phyloP scores from a whole-genome alignment of 2,888 invertebrate species.

The Ectropis crepuscularia region DNA sequence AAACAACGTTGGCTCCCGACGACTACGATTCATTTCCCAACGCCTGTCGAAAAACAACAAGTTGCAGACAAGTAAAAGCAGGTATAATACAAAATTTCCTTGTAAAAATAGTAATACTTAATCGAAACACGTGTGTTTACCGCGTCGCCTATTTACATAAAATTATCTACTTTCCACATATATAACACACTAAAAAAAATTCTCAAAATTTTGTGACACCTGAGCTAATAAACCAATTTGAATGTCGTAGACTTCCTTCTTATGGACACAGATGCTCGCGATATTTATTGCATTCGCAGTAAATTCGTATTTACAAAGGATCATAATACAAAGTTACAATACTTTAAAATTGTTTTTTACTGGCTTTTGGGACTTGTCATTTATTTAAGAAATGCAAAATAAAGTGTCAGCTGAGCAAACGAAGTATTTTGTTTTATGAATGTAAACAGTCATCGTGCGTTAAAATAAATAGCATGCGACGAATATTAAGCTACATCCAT shows the following conservation, averaged over 20 bases:
- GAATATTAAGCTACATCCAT: no score
- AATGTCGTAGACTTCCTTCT: background rate
- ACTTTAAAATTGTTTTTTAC: slow-evolving; percentile 1
- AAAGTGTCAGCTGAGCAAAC: background rate
- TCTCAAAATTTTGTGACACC: slow-evolving; percentile 6
- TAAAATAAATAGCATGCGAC: background rate
- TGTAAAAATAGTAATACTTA: no score
- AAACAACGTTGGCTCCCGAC: no score
- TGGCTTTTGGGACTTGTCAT: background rate
- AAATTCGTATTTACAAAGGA: slow-evolving; percentile 1
- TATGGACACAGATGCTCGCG: slow-evolving; percentile 12
- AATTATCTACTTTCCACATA: no score
- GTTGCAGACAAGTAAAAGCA: no score
- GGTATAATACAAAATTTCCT: no score
- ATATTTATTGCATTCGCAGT: slow-evolving; percentile 12
- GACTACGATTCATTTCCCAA: no score
- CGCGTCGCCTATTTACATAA: no score
- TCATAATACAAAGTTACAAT: slow-evolving; percentile 5
- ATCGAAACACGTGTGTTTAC: no score
- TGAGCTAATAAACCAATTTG: slow-evolving; percentile 7
- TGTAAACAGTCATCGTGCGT: background rate
- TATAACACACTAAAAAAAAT: background rate
- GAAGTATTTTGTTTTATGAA: background rate
- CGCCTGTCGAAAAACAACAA: no score
- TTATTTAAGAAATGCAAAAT: slow-evolving; percentile 1